These are phyloP conservation scores for Drosophila formosana DNA, from an alignment of 2,888 invertebrate species.

Conservation along the genomic window DNA sequence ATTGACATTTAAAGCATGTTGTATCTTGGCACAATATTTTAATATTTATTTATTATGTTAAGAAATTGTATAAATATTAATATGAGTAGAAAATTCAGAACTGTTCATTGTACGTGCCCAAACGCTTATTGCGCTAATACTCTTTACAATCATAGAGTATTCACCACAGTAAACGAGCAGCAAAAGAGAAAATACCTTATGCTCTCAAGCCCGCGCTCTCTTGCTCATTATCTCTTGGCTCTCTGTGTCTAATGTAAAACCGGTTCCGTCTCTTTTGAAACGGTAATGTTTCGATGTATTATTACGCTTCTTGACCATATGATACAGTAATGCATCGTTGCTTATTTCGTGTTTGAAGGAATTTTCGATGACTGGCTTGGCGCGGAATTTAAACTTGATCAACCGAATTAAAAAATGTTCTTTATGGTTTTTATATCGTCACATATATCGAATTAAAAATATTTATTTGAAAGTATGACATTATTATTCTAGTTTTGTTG, in stretches of 20 bases:
- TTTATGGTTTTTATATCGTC: too few relatives aligned
- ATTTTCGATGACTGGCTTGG: constrained; percentile 1
- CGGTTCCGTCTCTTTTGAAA: constrained; percentile 51
- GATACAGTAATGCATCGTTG: constrained; percentile 31
- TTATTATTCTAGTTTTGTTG: too few relatives aligned
- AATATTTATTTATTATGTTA: not conserved
- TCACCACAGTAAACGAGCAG: constrained; percentile 36
- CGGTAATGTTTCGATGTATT: constrained; percentile 43
- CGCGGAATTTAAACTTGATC: not conserved
- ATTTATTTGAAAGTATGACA: too few relatives aligned
- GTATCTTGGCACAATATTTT: not conserved
- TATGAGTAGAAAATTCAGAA: not conserved
- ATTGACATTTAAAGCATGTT: not conserved
- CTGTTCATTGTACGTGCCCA: constrained; percentile 1
- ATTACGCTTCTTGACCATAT: not conserved
- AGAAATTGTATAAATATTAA: not conserved
- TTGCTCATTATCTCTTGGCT: constrained; percentile 23
- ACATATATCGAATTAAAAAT: too few relatives aligned
- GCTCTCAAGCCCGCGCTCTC: constrained; percentile 11
- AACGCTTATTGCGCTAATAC: not conserved
- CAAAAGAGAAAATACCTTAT: constrained; percentile 35
- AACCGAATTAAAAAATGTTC: too few relatives aligned
- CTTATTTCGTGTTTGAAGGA: constrained; percentile 25
- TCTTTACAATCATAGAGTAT: constrained; percentile 31
- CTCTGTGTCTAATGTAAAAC: constrained; percentile 41